Conservation (phyloP, 2,113 vertebrate species). For the Strix uralensis region DNA sequence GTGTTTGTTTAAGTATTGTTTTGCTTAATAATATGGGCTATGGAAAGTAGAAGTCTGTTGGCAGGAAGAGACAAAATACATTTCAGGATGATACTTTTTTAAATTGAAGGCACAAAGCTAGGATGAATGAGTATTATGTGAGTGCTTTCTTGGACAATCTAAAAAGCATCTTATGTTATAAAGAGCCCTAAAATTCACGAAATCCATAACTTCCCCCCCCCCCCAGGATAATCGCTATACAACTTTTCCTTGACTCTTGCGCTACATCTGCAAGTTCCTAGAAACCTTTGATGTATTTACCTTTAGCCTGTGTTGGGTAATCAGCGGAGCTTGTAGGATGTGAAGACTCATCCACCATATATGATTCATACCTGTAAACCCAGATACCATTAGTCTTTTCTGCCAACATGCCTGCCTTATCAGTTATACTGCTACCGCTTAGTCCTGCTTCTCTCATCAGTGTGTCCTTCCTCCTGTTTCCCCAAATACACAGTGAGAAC, state of each 20-base stretch:
- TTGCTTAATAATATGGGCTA: background rate
- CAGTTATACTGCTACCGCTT: background rate
- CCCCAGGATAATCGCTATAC: background rate
- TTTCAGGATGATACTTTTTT: background rate
- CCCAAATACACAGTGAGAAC: background rate
- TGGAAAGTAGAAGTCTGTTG: background rate
- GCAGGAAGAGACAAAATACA: background rate
- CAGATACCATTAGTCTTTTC: background rate
- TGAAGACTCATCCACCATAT: background rate
- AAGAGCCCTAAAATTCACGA: background rate
- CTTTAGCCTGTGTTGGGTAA: background rate
- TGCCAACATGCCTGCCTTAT: background rate
- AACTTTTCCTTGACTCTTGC: background rate
- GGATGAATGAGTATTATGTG: background rate
- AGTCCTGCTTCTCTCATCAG: background rate
- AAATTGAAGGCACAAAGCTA: background rate
- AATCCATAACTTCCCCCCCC: background rate
- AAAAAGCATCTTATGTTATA: background rate
- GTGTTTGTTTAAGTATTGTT: background rate
- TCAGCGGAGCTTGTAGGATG: background rate
- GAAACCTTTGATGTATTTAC: background rate
- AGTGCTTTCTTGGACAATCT: background rate
- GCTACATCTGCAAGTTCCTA: background rate
- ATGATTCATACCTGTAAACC: background rate
- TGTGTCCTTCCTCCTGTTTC: background rate